phyloP scores from a whole-genome alignment of 1,140 invertebrate genomes.

The Temnothorax nylanderi region DNA sequence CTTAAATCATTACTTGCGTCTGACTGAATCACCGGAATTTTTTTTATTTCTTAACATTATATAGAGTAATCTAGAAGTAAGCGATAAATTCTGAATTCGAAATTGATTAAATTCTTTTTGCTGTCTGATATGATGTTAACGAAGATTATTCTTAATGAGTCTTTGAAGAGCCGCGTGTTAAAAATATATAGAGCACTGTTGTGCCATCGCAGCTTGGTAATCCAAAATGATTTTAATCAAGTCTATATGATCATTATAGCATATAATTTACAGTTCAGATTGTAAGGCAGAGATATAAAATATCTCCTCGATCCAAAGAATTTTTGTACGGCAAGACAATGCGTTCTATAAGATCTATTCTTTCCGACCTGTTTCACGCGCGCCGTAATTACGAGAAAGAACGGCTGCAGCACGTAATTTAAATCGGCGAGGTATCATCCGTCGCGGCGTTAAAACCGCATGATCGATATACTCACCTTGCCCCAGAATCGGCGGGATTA shows the following conservation, averaged over 20 bases:
- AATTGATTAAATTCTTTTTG: neutral
- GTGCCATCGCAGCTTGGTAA: neutral
- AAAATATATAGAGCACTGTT: neutral
- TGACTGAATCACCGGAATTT: neutral
- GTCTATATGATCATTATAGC: neutral
- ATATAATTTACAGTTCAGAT: neutral
- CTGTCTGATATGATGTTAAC: neutral
- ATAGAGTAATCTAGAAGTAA: neutral
- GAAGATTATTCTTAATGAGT: neutral
- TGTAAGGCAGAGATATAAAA: neutral
- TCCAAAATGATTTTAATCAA: neutral
- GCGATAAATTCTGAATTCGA: neutral
- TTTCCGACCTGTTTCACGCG: constrained; percentile 10
- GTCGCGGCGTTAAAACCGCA: neutral
- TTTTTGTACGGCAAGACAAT: neutral
- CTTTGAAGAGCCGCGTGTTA: neutral
- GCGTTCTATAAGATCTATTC: neutral
- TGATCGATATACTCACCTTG: constrained; percentile 44
- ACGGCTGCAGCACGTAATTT: neutral
- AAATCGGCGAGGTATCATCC: neutral
- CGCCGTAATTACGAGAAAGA: constrained; percentile 1
- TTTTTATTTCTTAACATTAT: neutral
- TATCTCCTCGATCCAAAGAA: neutral
- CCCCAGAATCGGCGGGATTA: constrained; percentile 14
- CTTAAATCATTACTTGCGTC: neutral